Evolutionary conservation across 2,797 vertebrate genomes (phyloP).

Genomic region (Alfaro cultratus): DNA sequence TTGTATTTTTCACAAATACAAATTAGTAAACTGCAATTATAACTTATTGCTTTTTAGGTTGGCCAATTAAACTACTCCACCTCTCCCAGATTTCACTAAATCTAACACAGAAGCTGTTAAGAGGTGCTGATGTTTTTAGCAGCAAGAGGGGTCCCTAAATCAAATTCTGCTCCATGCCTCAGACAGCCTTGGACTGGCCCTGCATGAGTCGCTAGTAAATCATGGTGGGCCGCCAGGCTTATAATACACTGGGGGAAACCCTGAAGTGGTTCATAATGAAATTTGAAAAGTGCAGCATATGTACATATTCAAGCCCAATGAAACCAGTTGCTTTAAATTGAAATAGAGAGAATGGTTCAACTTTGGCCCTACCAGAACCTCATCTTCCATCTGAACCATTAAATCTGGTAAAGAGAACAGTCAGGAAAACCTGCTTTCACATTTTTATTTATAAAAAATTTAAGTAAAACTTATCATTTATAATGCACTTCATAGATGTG

Average conservation of each 20-base stretch:
- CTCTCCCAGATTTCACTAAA: too few relatives aligned
- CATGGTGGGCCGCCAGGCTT: too few relatives aligned
- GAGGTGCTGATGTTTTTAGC: too few relatives aligned
- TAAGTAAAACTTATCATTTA: not conserved
- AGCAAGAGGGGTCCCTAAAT: too few relatives aligned
- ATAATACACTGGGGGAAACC: not conserved
- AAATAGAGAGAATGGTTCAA: not conserved
- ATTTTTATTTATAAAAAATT: not conserved
- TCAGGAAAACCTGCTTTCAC: not conserved
- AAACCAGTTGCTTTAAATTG: not conserved
- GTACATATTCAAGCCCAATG: not conserved
- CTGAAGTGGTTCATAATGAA: not conserved
- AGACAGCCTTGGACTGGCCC: too few relatives aligned
- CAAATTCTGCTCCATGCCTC: too few relatives aligned
- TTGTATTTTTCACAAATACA: too few relatives aligned
- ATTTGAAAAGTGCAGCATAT: not conserved
- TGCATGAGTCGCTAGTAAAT: too few relatives aligned
- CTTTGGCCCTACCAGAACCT: not conserved
- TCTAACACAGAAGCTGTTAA: too few relatives aligned
- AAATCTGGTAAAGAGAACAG: not conserved
- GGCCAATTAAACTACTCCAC: too few relatives aligned
- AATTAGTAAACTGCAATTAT: too few relatives aligned
- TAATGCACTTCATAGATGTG: not conserved
- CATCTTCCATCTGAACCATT: not conserved
- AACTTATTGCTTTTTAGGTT: too few relatives aligned